A percentile compares a stretch with the other conserved stretches of the same genome.
Evolutionary conservation across 2,113 vertebrate species (phyloP).

Genomic region (Ammodytes marinus): DNA sequence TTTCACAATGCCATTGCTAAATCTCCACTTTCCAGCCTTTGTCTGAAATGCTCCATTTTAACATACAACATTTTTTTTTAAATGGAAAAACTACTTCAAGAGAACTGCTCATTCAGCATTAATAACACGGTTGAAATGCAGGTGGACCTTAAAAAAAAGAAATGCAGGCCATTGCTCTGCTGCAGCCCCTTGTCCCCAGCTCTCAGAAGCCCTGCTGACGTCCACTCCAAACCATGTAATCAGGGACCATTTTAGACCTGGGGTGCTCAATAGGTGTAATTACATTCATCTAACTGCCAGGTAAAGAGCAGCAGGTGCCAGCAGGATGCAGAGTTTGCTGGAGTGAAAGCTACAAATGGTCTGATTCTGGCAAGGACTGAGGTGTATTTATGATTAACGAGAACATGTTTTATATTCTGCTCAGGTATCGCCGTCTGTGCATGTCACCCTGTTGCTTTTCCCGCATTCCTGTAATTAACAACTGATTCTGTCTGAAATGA

Average conservation of each 20-base stretch:
- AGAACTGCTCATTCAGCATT: background rate
- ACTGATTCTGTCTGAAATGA: background rate
- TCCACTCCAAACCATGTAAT: conserved; percentile 4
- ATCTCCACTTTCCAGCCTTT: no score
- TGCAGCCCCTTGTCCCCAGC: background rate
- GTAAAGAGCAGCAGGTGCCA: background rate
- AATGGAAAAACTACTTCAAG: background rate
- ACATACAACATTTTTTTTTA: no score
- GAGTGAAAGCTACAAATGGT: background rate
- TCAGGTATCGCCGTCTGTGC: background rate
- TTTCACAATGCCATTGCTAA: no score
- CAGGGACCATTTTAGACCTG: conserved; percentile 24
- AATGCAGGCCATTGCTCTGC: conserved; percentile 5
- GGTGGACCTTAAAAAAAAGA: background rate
- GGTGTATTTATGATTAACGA: conserved; percentile 1
- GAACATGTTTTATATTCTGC: background rate
- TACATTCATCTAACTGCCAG: conserved; percentile 21
- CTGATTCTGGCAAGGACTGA: background rate
- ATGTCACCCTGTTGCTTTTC: background rate
- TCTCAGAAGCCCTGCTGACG: conserved; percentile 35
- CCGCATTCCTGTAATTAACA: background rate
- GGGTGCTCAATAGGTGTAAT: conserved; percentile 5
- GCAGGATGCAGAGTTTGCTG: background rate
- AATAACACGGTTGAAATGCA: conserved; percentile 11
- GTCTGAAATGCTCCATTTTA: no score